Conservation (phyloP, 2,113 vertebrate species). For the Chunga burmeisteri region DNA sequence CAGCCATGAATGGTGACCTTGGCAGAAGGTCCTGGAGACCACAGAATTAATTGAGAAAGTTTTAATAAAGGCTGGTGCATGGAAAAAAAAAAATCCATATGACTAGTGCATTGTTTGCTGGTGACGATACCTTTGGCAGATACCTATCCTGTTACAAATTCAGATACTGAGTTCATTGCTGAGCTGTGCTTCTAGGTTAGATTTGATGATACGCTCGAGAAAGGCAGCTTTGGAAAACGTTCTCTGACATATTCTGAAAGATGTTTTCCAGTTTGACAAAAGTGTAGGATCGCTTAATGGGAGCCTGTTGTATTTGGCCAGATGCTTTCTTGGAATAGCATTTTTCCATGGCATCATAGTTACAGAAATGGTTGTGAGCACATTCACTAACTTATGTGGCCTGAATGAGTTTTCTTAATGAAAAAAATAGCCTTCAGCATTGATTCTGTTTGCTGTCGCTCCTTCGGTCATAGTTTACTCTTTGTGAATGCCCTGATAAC, state of each 20-base stretch:
- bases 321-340: constrained; percentile 62
- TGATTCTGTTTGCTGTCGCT: not conserved
- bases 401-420: not conserved
- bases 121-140: constrained; percentile 41
- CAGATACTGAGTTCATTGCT: constrained; percentile 30
- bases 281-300: constrained; percentile 31
- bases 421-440: not conserved
- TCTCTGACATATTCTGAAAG: constrained; percentile 39
- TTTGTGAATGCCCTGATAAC: not conserved
- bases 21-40: constrained; percentile 18
- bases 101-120: constrained; percentile 46
- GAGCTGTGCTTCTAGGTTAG: constrained; percentile 26
- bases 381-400: not conserved
- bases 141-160: constrained; percentile 25
- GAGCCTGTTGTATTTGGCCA: constrained; percentile 63
- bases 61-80: constrained; percentile 37
- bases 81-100: not conserved
- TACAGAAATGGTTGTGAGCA: constrained; percentile 56
- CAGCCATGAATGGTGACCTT: constrained; percentile 43
- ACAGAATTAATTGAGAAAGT: constrained; percentile 17
- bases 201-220: constrained; percentile 45
- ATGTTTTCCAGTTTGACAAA: constrained; percentile 34
- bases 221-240: constrained; percentile 44
- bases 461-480: not conserved
- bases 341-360: constrained; percentile 69